Conservation (phyloP, 64 coral and sea anemone species). For the Actinia tenebrosa region DNA sequence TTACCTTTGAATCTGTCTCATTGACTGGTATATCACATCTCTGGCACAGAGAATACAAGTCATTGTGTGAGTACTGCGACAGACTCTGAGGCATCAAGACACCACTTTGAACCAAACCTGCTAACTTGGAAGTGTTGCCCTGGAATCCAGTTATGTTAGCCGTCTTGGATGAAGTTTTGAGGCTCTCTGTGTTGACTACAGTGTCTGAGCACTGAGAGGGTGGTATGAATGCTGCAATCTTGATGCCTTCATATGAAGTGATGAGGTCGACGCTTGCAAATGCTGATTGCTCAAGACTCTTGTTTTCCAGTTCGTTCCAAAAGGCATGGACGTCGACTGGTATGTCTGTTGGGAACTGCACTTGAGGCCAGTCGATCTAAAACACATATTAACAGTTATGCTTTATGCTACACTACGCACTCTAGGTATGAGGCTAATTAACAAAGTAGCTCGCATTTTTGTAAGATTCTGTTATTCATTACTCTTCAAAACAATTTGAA, state of each 20-base stretch:
- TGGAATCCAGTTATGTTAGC: neutral
- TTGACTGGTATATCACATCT: slow-evolving; percentile 37
- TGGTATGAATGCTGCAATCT: slow-evolving; percentile 20
- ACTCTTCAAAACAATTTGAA: neutral
- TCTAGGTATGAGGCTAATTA: too few species aligned
- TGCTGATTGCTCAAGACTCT: slow-evolving; percentile 15
- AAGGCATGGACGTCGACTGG: slow-evolving; percentile 7
- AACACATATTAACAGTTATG: neutral
- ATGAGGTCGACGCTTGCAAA: slow-evolving; percentile 17
- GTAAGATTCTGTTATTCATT: too few species aligned
- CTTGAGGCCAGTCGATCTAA: slow-evolving; percentile 13
- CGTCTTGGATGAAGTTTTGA: neutral
- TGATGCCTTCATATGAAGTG: neutral
- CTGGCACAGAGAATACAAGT: slow-evolving; percentile 25
- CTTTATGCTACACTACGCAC: too few species aligned
- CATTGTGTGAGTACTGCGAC: neutral
- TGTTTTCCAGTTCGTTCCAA: slow-evolving; percentile 22
- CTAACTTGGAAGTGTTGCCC: slow-evolving; percentile 13
- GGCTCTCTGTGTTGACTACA: slow-evolving; percentile 13
- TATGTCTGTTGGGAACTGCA: neutral
- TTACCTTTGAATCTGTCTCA: slow-evolving; percentile 20
- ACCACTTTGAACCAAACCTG: slow-evolving; percentile 9
- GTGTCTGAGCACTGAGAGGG: neutral
- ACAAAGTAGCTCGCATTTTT: too few species aligned
- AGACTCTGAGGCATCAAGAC: neutral